Base-by-base conservation (phyloP, 2,888 invertebrate species). In the Tanytarsus gracilentus region DNA sequence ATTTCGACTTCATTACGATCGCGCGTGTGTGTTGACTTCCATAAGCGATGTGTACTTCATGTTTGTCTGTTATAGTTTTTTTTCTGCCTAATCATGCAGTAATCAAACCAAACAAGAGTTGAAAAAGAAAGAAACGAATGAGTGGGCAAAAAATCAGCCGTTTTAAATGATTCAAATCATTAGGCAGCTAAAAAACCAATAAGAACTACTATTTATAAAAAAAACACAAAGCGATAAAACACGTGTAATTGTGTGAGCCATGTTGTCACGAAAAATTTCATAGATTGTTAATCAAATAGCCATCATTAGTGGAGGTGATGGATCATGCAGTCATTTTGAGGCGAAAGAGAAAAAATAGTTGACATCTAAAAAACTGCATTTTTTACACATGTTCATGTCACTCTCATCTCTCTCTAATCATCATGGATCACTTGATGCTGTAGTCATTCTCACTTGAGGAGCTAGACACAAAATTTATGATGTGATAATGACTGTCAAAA, bases 401-500 rank as follows among this genome's bases (percentile, higher is more conserved):
- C 7, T 21, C 5, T 16, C 14, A 44, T 44, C 44, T 21, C 23
- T 18, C 9, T 9, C 23, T 44, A 9, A 18, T n/a, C n/a, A n/a
- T n/a, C n/a, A n/a, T n/a, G n/a, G n/a, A n/a, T n/a, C n/a, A n/a
- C n/a, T n/a, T n/a, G n/a, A n/a, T n/a, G n/a, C n/a, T n/a, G n/a
- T n/a, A n/a, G n/a, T n/a, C n/a, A n/a, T n/a, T n/a, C n/a, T n/a
- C n/a, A n/a, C n/a, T n/a, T n/a, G n/a, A n/a, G n/a, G n/a, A n/a
- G n/a, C n/a, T n/a, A 9, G 44, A 16, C 23, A 44, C 23, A 44
- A 25, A 25, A 53, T 53, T 53, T 53, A 53, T 53, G 33, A 53
- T 23, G 36, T 36, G 53, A 53, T 53, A 53, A 53, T 53, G 53
- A 53, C 53, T 53, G 53, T 53, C 53, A 53, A 33, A 53, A 53